phyloP scores from a whole-genome alignment of 2,113 vertebrate genomes.

The Dipodomys merriami region DNA sequence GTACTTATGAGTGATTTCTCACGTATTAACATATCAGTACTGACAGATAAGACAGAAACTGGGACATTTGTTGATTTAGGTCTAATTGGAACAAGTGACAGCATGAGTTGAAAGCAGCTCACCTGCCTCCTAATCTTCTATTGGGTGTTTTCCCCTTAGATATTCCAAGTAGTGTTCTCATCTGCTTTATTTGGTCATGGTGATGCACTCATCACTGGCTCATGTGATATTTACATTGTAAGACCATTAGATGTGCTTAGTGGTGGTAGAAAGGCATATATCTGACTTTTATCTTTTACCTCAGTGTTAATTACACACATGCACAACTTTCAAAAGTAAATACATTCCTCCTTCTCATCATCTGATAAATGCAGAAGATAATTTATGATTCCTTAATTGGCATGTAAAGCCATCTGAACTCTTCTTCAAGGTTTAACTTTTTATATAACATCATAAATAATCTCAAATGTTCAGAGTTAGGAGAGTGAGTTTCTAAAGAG shows the following conservation, averaged over 20 bases:
- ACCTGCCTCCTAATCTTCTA: not conserved
- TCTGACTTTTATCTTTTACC: slow-evolving; percentile 60
- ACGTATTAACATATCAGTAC: not conserved
- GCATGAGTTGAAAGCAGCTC: slow-evolving; percentile 43
- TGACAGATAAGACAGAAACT: slow-evolving; percentile 39
- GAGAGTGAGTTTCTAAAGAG: not conserved
- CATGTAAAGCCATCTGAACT: slow-evolving; percentile 49
- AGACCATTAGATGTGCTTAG: slow-evolving; percentile 19
- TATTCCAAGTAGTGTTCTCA: not conserved
- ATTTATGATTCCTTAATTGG: slow-evolving; percentile 36
- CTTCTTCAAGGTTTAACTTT: slow-evolving; percentile 41
- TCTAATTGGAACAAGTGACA: slow-evolving; percentile 42
- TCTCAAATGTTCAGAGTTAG: not conserved
- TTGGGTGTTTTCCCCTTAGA: slow-evolving; percentile 10
- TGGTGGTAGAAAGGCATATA: slow-evolving; percentile 24
- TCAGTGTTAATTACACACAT: slow-evolving; percentile 15
- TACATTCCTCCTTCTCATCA: slow-evolving; percentile 31
- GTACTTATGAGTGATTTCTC: not conserved
- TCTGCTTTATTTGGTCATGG: slow-evolving; percentile 29
- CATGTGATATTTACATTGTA: slow-evolving; percentile 36
- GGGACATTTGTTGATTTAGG: not conserved
- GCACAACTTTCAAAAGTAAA: slow-evolving; percentile 48
- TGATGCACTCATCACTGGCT: slow-evolving; percentile 34
- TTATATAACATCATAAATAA: not conserved
- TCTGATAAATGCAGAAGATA: slow-evolving; percentile 36